Evolutionary conservation across 2,113 vertebrate species (phyloP), one percentile per base, ranked within the genome.

Genomic region (Hippocampus barbouri): DNA sequence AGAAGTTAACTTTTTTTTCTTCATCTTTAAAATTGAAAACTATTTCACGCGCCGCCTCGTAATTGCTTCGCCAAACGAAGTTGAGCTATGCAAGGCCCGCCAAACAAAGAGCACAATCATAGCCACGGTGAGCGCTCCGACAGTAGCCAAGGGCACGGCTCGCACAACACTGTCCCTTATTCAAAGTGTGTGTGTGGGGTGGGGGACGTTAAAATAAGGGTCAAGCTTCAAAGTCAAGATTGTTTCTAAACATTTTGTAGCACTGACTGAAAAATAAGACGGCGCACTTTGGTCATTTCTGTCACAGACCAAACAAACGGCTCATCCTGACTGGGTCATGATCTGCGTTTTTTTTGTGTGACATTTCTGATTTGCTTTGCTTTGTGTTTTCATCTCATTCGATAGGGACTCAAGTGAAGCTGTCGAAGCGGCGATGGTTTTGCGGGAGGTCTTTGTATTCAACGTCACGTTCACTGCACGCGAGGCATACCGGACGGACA

Each of bases 151-250:
- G 85, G 85, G 74, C 82, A 86, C 27, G 59, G 27, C 59, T 14
- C 23, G 23, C 23, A 59, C 56, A 85, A 84, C 72, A 71, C 68
- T 82, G 87, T 86, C 76, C 69, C 76, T 85, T 76, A 74, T 83
- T 85, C 71, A 27, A 66, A 12, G 41, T 3, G 64, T 38, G 34
- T 38, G 34, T 14, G 41, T 3, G 64, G 43, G 47, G n/a, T 7
- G 23, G 43, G 10, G 77, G 77, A 81, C 76, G 5, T 64, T 40
- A 21, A 64, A 83, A 82, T 59, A 66, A n/a, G 57, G 74, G 74
- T 83, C 69, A 82, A 69, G 63, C 27, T 25, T 77, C 53, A 72
- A 74, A 72, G 73, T 81, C 78, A 85, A 74, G 66, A 78, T 80
- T 69, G 45, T 84, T 82, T 85, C 73, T 61, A 73, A 34, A 61